Evolutionary conservation across 2,797 vertebrate species (phyloP), one percentile per base, ranked within the genome.

Genomic region (Oryzias sinensis): DNA sequence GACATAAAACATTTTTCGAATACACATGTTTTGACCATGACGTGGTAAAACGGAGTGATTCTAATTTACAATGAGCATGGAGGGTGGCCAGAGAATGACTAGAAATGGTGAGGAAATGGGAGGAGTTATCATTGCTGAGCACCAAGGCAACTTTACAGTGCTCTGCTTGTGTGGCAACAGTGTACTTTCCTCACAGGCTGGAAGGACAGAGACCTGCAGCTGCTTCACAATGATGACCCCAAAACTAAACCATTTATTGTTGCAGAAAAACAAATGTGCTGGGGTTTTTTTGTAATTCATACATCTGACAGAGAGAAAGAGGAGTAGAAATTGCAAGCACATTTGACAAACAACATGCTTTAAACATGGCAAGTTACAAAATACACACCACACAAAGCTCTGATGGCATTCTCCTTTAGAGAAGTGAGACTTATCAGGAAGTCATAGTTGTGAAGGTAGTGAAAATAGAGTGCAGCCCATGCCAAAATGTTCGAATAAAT

Each of bases 271-370:
- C n/a, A 66, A 64, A 68, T 61, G 54, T 40, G 44, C 20, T 18
- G 18, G 18, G 18, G 14, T 11, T 24, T 20, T 9, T 16, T 43
- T 15, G 13, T 51, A 49, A 4, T 24, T 43, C 40, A 43, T 14
- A 56, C 8, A 59, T 65, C 48, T 24, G 29, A 65, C 29, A 68
- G 61, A 58, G 41, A 56, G 43, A 59, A 56, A 44, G 27, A n/a
- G 24, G 52, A 40, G 25, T 43, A 24, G 42, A 44, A 55, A 76
- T 68, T 49, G 66, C 77, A 87, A 56, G 74, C 74, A 84, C 52
- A 64, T 63, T 71, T 50, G 47, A 80, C 71, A 74, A 81, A 80
- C 84, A 87, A 76, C 90, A 91, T 91, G 90, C 90, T 82, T 50
- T 37, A 45, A 68, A 75, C 43, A 52, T 74, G 50, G 22, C 57